phyloP scores from a whole-genome alignment of 2,797 vertebrate genomes.

The Megaceryle alcyon region DNA sequence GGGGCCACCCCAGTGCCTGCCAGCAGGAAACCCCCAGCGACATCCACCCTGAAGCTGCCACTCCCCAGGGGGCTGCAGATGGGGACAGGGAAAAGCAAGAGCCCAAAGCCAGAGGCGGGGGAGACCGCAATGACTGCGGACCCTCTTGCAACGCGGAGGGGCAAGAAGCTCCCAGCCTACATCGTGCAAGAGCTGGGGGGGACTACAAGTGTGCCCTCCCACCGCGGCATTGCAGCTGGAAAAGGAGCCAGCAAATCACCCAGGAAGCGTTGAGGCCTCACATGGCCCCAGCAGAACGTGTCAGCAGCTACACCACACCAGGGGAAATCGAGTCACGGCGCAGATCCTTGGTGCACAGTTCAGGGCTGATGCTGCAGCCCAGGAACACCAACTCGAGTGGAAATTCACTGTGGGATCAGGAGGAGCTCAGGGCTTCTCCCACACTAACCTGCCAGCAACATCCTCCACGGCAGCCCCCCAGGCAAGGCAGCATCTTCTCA shows the following conservation, averaged over 20 bases:
- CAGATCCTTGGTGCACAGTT: neutral
- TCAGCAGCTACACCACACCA: fast-evolving
- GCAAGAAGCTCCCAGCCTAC: neutral
- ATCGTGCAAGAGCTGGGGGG: fast-evolving
- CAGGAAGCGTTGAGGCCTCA: neutral
- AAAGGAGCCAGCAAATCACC: neutral
- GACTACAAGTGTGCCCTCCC: fast-evolving
- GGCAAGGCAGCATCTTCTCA: neutral
- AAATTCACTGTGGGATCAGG: neutral
- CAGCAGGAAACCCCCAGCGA: fast-evolving
- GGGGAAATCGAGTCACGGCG: neutral
- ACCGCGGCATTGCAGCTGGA: neutral
- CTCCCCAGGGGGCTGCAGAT: neutral
- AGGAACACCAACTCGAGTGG: neutral
- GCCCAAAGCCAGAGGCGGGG: fast-evolving
- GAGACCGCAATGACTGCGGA: fast-evolving
- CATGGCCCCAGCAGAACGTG: neutral
- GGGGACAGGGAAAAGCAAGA: fast-evolving
- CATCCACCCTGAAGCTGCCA: neutral
- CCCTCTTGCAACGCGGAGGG: fast-evolving
- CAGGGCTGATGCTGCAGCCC: neutral
- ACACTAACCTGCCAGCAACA: fast-evolving
- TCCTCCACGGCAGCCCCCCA: too few relatives aligned
- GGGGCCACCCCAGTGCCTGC: neutral
- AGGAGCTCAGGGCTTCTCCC: neutral